Evolutionary conservation across 2,797 vertebrate genomes (phyloP).

Genomic region (Peromyscus aztecus): DNA sequence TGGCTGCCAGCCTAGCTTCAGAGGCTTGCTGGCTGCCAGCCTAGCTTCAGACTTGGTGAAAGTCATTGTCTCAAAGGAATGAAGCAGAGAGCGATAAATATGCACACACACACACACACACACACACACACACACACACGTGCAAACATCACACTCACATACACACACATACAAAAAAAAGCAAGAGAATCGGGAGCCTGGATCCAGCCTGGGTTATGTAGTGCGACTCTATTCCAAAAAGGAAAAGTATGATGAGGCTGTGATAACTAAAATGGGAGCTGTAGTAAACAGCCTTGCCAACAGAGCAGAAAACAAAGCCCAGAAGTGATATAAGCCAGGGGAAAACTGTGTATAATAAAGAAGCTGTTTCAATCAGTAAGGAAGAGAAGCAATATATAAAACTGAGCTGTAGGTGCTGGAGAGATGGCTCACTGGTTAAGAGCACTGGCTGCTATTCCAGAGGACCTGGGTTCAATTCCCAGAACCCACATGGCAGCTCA

Average conservation of each 20-base stretch:
- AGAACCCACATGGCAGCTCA: background rate
- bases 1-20: too few species aligned
- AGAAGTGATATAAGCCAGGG: background rate
- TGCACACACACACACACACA: background rate
- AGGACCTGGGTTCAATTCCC: background rate
- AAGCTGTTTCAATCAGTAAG: background rate
- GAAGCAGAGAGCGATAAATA: background rate
- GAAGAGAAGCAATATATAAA: background rate
- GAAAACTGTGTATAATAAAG: constrained; percentile 9
- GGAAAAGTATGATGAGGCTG: background rate
- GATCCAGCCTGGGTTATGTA: background rate
- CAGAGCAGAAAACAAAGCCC: background rate
- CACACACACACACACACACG: background rate
- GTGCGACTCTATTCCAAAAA: background rate
- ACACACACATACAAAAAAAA: background rate
- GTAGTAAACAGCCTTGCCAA: background rate
- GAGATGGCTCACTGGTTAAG: background rate
- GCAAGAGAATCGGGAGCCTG: background rate
- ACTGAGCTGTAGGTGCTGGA: background rate
- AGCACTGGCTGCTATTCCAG: background rate
- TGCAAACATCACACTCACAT: background rate
- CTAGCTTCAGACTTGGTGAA: background rate
- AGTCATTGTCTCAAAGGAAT: background rate
- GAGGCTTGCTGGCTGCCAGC: background rate
- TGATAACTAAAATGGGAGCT: background rate